Conservation (phyloP, 2,797 vertebrate species). For the Morus bassanus region DNA sequence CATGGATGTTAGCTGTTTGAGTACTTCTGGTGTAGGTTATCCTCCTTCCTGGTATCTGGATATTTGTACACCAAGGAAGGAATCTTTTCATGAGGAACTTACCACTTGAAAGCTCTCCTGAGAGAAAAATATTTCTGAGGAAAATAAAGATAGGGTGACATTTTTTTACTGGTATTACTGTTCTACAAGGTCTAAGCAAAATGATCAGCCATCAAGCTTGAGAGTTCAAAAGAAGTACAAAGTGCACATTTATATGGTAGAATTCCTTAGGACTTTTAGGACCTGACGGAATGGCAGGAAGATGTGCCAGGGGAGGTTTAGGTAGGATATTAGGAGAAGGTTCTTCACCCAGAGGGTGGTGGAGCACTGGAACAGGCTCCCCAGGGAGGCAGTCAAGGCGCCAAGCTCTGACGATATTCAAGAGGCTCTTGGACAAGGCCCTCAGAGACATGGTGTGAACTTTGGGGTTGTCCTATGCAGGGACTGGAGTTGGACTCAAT, state of each 20-base stretch:
- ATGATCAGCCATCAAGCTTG: not conserved
- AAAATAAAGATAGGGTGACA: not conserved
- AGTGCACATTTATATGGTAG: not conserved
- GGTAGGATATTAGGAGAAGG: too few relatives aligned
- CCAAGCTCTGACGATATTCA: too few relatives aligned
- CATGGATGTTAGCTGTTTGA: not conserved
- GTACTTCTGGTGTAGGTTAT: not conserved
- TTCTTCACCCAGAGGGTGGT: too few relatives aligned
- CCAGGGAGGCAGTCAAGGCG: too few relatives aligned
- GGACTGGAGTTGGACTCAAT: too few relatives aligned
- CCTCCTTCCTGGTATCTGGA: not conserved
- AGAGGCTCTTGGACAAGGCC: too few relatives aligned
- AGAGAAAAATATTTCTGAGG: not conserved
- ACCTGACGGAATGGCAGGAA: too few relatives aligned
- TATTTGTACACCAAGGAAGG: not conserved
- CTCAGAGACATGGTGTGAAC: too few relatives aligned
- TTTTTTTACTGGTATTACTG: not conserved
- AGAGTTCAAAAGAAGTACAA: not conserved
- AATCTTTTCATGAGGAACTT: not conserved
- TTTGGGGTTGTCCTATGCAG: too few relatives aligned
- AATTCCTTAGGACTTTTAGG: not conserved
- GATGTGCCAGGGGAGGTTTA: too few relatives aligned
- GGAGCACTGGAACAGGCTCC: too few relatives aligned
- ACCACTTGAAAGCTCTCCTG: not conserved
- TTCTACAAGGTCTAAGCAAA: not conserved